phyloP scores from a whole-genome alignment of 2,113 vertebrate genomes.

The Mellivora capensis region DNA sequence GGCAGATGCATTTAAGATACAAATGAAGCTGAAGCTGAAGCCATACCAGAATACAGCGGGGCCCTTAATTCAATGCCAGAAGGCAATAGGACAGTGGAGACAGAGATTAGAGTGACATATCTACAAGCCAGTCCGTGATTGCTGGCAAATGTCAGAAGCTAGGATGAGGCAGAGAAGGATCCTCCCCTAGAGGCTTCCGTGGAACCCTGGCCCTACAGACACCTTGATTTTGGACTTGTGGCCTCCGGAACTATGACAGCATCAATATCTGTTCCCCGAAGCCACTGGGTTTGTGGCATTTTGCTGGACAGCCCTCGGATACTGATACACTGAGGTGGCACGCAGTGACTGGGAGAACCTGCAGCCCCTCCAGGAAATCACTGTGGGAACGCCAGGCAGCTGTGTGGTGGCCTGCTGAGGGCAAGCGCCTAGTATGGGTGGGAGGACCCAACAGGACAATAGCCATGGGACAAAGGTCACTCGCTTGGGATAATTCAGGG shows the following conservation, averaged over 20 bases:
- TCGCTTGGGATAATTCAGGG: background rate
- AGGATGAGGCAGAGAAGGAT: background rate
- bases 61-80: background rate
- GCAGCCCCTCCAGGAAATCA: background rate
- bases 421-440: background rate
- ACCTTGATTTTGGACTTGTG: background rate
- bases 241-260: background rate
- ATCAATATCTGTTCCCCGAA: background rate
- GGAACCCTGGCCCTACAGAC: background rate
- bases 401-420: background rate
- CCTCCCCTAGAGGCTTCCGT: background rate
- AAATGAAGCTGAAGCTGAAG: background rate
- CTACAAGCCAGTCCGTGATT: background rate
- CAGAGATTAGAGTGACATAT: background rate
- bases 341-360: no score
- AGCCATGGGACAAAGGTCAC: background rate
- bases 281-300: background rate
- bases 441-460: background rate
- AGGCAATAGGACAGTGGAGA: background rate
- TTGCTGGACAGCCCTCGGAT: background rate
- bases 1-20: background rate
- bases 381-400: background rate
- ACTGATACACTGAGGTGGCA: background rate
- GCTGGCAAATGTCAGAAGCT: background rate
- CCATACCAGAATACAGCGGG: background rate